phyloP scores from a whole-genome alignment of 1,140 invertebrate species.

The Pseudomyrmex sp. region DNA sequence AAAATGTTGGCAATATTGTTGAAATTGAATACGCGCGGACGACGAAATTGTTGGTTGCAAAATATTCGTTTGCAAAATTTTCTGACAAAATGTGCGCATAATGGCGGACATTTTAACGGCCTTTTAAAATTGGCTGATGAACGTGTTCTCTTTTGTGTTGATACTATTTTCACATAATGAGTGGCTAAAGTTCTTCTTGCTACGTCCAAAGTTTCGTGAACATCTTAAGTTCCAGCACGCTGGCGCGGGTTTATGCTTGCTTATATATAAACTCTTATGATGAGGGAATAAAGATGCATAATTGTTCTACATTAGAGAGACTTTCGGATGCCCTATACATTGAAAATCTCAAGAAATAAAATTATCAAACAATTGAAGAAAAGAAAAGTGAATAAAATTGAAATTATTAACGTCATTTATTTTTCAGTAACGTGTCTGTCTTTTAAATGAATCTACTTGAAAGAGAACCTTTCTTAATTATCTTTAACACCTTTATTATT shows the following conservation, averaged over 20 bases:
- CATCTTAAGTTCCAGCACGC: constrained; percentile 42
- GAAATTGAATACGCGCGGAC: not conserved
- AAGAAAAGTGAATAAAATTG: not conserved
- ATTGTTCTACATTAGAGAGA: constrained; percentile 34
- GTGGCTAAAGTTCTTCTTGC: constrained; percentile 12
- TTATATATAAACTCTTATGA: constrained; percentile 10
- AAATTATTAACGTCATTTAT: constrained; percentile 4
- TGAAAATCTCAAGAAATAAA: constrained; percentile 20
- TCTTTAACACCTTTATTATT: not conserved
- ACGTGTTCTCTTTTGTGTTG: constrained; percentile 35
- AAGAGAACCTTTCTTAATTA: not conserved
- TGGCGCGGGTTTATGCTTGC: constrained; percentile 11
- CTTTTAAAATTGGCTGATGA: constrained; percentile 28
- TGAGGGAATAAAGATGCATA: constrained; percentile 31
- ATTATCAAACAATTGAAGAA: not conserved
- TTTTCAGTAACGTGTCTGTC: not conserved
- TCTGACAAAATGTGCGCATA: constrained; percentile 1
- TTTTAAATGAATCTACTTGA: not conserved
- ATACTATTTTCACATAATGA: constrained; percentile 31
- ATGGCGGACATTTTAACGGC: constrained; percentile 2
- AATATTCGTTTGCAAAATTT: not conserved
- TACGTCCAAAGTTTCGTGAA: constrained; percentile 30
- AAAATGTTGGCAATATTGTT: constrained; percentile 9
- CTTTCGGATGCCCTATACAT: not conserved
- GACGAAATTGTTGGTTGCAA: too few relatives aligned